Conservation (phyloP, 2,797 vertebrate genomes). For the Momotus momota region DNA sequence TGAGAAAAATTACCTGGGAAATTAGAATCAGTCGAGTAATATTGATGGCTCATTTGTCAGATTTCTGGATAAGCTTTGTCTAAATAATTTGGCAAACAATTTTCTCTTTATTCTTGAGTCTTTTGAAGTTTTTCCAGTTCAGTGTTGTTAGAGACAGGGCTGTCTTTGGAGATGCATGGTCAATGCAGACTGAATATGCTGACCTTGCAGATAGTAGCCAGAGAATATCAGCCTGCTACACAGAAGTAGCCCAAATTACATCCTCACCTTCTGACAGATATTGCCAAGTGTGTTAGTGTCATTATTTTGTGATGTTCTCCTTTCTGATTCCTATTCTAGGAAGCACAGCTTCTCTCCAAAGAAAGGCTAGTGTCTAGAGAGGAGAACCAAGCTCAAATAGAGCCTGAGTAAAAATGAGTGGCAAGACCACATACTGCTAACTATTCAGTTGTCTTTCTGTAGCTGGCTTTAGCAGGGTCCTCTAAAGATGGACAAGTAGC, state of each 20-base stretch:
- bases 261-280: neutral
- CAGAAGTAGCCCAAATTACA: neutral
- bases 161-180: neutral
- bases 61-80: slow-evolving; percentile 45
- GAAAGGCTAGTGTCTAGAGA: neutral
- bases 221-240: neutral
- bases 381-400: neutral
- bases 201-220: neutral
- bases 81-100: slow-evolving; percentile 48
- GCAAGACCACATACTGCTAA: neutral
- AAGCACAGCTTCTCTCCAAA: neutral
- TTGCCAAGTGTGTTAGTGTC: neutral
- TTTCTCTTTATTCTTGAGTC: slow-evolving; percentile 23
- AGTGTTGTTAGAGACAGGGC: neutral
- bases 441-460: neutral
- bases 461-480: neutral
- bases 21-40: slow-evolving; percentile 36
- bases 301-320: neutral
- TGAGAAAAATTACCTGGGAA: slow-evolving; percentile 62
- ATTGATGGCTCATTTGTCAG: slow-evolving; percentile 41
- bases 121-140: neutral
- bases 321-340: neutral
- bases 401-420: neutral
- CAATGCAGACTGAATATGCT: neutral
- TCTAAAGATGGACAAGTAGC: neutral